A percentile compares a stretch with the other conserved stretches of the same genome.
Evolutionary conservation across 2,797 vertebrate species (phyloP).

Genomic region (Chaunax sp.): DNA sequence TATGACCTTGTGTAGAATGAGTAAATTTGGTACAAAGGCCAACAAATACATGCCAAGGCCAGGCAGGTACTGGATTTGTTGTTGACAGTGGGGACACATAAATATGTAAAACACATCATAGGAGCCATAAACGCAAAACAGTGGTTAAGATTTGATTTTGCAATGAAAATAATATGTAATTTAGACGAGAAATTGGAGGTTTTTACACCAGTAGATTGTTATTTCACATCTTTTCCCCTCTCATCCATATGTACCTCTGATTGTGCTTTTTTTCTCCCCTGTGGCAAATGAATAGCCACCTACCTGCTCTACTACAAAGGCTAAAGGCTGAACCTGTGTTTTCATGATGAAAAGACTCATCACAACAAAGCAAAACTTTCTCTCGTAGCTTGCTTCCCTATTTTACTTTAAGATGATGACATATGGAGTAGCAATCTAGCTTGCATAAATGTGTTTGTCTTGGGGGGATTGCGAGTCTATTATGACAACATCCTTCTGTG

Average conservation of each 20-base stretch:
- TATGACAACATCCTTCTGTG: slow-evolving; percentile 29
- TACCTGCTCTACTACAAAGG: slow-evolving; percentile 8
- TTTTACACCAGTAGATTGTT: slow-evolving; percentile 13
- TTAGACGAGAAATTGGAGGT: slow-evolving; percentile 18
- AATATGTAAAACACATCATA: slow-evolving; percentile 35
- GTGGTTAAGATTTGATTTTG: slow-evolving; percentile 29
- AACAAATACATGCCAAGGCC: slow-evolving; percentile 26
- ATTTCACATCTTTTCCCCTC: background rate
- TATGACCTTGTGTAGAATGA: slow-evolving; percentile 57
- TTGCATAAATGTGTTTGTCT: slow-evolving; percentile 55
- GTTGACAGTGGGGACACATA: slow-evolving; percentile 21
- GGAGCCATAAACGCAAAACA: slow-evolving; percentile 38
- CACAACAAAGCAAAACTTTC: slow-evolving; percentile 9
- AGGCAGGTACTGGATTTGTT: slow-evolving; percentile 38
- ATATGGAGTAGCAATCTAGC: slow-evolving; percentile 29
- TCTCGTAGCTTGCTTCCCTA: slow-evolving; percentile 40
- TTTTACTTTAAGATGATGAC: slow-evolving; percentile 24
- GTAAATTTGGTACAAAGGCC: slow-evolving; percentile 37
- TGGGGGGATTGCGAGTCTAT: slow-evolving; percentile 9
- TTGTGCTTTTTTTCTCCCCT: slow-evolving; percentile 1
- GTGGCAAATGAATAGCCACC: slow-evolving; percentile 32
- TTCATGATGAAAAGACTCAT: slow-evolving; percentile 3
- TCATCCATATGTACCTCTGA: slow-evolving; percentile 12
- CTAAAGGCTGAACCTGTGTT: slow-evolving; percentile 32
- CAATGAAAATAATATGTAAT: background rate